Evolutionary conservation across 2,797 vertebrate genomes (phyloP).

Genomic region (Adelosebastes latens): DNA sequence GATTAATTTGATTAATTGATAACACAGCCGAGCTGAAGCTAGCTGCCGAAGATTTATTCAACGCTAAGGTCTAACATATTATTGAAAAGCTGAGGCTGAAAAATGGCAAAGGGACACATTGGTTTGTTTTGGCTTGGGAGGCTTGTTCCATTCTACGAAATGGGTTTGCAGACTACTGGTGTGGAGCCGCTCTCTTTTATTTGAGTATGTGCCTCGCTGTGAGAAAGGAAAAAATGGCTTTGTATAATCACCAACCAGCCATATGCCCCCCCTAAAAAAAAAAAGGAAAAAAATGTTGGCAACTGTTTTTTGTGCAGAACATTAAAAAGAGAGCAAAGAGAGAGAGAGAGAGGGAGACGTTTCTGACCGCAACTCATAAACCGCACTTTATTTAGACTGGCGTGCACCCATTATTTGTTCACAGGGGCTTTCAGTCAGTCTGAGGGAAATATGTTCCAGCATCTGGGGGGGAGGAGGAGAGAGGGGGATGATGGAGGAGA

Average conservation of each 20-base stretch:
- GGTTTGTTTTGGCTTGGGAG: constrained; percentile 85
- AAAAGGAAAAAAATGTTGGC: constrained; percentile 85
- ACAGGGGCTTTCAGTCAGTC: constrained; percentile 94
- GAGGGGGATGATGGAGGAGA: constrained; percentile 57
- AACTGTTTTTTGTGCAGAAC: constrained; percentile 88
- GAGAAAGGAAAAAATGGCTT: constrained; percentile 90
- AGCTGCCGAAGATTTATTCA: constrained; percentile 70
- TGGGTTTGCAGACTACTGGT: constrained; percentile 83
- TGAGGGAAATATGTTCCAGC: constrained; percentile 94
- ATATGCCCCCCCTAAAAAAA: constrained; percentile 78
- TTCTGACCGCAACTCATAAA: constrained; percentile 97
- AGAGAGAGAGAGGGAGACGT: constrained; percentile 84
- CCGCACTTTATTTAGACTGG: constrained; percentile 97
- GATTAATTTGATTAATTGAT: constrained; percentile 76
- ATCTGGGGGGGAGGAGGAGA: constrained; percentile 68
- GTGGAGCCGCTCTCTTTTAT: constrained; percentile 87
- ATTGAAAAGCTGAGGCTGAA: constrained; percentile 81
- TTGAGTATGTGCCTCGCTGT: constrained; percentile 89
- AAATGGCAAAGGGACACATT: constrained; percentile 74
- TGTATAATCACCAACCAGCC: constrained; percentile 89
- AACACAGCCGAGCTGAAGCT: constrained; percentile 57
- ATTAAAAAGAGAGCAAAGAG: constrained; percentile 84
- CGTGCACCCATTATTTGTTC: constrained; percentile 95
- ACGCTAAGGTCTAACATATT: constrained; percentile 75
- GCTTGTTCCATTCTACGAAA: constrained; percentile 77